Evolutionary conservation across 2,888 invertebrate genomes (phyloP).

Genomic region (Blastobasis adustella): DNA sequence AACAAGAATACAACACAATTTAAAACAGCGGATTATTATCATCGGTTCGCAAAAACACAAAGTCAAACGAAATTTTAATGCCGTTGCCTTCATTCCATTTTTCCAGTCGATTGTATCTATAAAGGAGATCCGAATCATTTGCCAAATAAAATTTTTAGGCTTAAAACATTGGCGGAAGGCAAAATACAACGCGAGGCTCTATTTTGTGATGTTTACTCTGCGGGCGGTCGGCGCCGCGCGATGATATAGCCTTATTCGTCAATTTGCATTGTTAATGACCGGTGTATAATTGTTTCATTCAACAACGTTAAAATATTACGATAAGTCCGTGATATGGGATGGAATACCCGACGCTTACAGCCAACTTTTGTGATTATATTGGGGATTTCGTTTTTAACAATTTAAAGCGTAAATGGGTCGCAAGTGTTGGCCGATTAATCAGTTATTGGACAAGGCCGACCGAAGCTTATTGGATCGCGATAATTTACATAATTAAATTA

Average conservation of each 20-base stretch:
- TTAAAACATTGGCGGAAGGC: slow-evolving; percentile 16
- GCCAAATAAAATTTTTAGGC: slow-evolving; percentile 2
- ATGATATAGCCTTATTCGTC: slow-evolving; percentile 35
- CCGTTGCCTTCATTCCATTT: neutral
- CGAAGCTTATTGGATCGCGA: too few species aligned
- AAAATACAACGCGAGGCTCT: slow-evolving; percentile 22
- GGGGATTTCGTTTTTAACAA: too few species aligned
- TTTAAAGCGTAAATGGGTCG: too few species aligned
- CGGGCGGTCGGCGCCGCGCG: slow-evolving; percentile 21
- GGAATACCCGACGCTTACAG: too few species aligned
- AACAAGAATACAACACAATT: too few species aligned
- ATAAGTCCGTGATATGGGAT: too few species aligned
- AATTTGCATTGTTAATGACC: slow-evolving; percentile 43
- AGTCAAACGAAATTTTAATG: neutral
- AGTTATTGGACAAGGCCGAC: too few species aligned
- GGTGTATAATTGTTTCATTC: slow-evolving; percentile 29
- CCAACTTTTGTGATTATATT: too few species aligned
- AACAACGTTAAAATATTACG: slow-evolving; percentile 18
- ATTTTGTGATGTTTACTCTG: slow-evolving; percentile 36
- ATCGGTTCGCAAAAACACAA: too few species aligned
- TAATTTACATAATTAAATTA: too few species aligned
- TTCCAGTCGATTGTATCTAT: neutral
- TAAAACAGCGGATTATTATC: too few species aligned
- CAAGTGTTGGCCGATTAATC: too few species aligned
- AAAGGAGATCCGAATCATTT: slow-evolving; percentile 1